A percentile compares a stretch with the other conserved stretches of the same genome.
Conservation (phyloP, 2,113 vertebrate genomes). For the Myanophis thanlyinensis region DNA sequence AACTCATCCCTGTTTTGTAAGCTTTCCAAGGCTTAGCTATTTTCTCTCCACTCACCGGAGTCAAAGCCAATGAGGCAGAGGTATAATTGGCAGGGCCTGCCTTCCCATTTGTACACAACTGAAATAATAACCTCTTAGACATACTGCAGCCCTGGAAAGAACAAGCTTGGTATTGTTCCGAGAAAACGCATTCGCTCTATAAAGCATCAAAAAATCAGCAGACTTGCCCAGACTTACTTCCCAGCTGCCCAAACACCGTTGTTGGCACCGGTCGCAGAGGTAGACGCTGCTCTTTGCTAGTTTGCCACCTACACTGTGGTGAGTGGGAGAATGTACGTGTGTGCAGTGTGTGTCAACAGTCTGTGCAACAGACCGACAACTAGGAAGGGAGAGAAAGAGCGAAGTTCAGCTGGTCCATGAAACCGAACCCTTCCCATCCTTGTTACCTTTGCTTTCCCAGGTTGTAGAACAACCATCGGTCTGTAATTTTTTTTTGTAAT, state of each 20-base stretch:
- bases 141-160: background rate
- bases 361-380: conserved; percentile 41
- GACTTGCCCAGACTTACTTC: conserved; percentile 5
- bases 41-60: conserved; percentile 38
- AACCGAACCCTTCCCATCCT: conserved; percentile 37
- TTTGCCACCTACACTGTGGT: background rate
- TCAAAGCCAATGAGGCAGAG: conserved; percentile 26
- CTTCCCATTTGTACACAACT: fast-evolving
- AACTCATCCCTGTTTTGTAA: conserved; percentile 17
- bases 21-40: conserved; percentile 14
- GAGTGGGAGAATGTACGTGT: background rate
- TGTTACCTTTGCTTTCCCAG: conserved; percentile 43
- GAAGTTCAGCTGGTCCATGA: conserved; percentile 34
- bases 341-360: background rate
- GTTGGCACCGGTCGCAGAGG: conserved; percentile 31
- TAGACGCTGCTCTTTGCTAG: conserved; percentile 3
- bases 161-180: conserved; percentile 18
- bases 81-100: background rate
- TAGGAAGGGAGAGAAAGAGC: conserved; percentile 31
- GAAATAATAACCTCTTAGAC: conserved; percentile 21
- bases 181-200: conserved; percentile 15
- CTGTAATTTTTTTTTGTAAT: background rate
- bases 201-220: conserved; percentile 9
- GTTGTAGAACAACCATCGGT: conserved; percentile 45
- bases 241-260: background rate